Conservation (phyloP, 2,797 vertebrate species). For the Zenarchopterus dispar region DNA sequence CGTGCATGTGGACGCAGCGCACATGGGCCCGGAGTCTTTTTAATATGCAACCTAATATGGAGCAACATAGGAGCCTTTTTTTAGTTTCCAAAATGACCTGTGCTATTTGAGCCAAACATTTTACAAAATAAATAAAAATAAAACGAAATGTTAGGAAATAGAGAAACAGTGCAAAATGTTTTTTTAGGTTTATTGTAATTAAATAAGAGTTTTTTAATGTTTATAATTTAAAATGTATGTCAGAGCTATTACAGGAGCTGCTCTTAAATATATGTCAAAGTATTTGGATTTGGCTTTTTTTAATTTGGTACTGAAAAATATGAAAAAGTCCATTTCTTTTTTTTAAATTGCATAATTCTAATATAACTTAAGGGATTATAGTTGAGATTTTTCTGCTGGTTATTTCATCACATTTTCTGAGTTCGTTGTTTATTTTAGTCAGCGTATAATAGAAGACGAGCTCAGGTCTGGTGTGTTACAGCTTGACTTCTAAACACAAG, state of each 20-base stretch:
- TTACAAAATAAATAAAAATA: no score
- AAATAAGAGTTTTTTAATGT: background rate
- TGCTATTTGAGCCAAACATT: no score
- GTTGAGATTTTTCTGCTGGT: background rate
- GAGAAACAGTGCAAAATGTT: no score
- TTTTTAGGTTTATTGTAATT: conserved; percentile 19
- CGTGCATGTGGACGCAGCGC: conserved; percentile 2
- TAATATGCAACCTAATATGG: no score
- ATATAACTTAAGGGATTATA: background rate
- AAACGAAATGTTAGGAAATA: no score
- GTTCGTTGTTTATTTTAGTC: background rate
- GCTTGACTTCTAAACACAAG: conserved; percentile 29
- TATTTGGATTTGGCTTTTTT: background rate
- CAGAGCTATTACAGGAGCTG: background rate
- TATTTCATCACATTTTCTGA: no score
- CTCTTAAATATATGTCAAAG: background rate
- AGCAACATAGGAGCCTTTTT: no score
- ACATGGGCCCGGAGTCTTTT: no score
- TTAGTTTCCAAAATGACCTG: no score
- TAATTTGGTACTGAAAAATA: background rate
- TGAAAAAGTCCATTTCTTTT: background rate
- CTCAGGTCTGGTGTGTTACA: background rate
- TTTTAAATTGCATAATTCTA: background rate
- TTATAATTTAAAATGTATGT: background rate
- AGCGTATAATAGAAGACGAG: background rate